phyloP scores from a whole-genome alignment of 2,113 vertebrate genomes.

The Aphelocoma coerulescens region DNA sequence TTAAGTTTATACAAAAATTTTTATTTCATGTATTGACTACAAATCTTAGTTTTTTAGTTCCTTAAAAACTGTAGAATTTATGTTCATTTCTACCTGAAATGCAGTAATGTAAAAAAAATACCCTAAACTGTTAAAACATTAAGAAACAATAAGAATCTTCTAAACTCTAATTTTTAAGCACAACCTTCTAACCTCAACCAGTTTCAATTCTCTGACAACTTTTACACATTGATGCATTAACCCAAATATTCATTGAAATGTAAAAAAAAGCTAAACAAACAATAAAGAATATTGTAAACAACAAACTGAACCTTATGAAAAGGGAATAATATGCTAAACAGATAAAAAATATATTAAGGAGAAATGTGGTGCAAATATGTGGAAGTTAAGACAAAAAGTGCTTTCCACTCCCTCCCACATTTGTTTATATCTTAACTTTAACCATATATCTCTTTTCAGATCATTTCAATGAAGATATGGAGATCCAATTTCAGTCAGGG shows the following conservation, averaged over 20 bases:
- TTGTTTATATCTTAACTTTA: background rate
- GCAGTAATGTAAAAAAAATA: background rate
- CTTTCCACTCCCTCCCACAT: background rate
- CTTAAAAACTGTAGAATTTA: background rate
- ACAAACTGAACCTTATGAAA: background rate
- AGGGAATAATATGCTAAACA: background rate
- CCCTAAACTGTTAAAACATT: accelerated
- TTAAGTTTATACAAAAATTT: background rate
- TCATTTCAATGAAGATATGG: background rate
- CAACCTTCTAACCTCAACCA: background rate
- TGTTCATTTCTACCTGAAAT: background rate
- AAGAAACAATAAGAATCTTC: background rate
- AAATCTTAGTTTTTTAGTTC: background rate
- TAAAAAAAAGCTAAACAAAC: background rate
- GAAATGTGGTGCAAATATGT: background rate
- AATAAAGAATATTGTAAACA: background rate
- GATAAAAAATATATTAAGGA: background rate
- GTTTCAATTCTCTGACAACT: background rate
- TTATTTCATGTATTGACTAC: background rate
- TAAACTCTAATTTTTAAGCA: background rate
- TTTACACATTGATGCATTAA: background rate
- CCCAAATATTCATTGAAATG: background rate
- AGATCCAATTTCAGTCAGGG: background rate
- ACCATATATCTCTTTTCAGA: background rate
- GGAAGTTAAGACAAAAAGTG: background rate